Conservation (phyloP, 2,113 vertebrate species). For the Bettongia penicillata region DNA sequence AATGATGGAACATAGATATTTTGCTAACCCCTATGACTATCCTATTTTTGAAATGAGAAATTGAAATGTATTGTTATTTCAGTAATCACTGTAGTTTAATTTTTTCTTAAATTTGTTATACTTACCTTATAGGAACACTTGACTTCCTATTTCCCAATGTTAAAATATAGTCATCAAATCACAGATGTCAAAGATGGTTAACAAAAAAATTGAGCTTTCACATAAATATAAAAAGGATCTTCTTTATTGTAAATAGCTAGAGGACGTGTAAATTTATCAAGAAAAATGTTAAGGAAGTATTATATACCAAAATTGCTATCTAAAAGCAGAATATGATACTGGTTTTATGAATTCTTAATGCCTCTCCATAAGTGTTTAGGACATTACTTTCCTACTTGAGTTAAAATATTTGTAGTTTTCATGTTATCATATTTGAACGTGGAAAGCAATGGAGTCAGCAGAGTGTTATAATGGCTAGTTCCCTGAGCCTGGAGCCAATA, state of each 20-base stretch:
- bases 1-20: neutral
- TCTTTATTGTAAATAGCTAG: neutral
- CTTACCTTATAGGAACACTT: neutral
- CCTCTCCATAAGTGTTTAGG: neutral
- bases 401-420: slow-evolving; percentile 5
- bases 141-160: neutral
- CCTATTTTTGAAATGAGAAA: neutral
- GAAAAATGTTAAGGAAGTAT: slow-evolving; percentile 15
- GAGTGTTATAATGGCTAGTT: neutral
- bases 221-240: neutral
- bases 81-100: neutral
- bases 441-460: neutral
- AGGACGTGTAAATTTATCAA: slow-evolving; percentile 15
- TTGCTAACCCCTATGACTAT: neutral
- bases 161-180: neutral
- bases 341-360: slow-evolving; percentile 22
- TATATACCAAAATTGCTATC: neutral
- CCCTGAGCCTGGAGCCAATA: neutral
- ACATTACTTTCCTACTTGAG: neutral
- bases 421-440: neutral
- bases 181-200: neutral
- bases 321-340: neutral
- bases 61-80: neutral
- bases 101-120: neutral
- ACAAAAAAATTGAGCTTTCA: neutral